Evolutionary conservation across 2,113 vertebrate genomes (phyloP).

Genomic region (Cynopterus brachyotis): DNA sequence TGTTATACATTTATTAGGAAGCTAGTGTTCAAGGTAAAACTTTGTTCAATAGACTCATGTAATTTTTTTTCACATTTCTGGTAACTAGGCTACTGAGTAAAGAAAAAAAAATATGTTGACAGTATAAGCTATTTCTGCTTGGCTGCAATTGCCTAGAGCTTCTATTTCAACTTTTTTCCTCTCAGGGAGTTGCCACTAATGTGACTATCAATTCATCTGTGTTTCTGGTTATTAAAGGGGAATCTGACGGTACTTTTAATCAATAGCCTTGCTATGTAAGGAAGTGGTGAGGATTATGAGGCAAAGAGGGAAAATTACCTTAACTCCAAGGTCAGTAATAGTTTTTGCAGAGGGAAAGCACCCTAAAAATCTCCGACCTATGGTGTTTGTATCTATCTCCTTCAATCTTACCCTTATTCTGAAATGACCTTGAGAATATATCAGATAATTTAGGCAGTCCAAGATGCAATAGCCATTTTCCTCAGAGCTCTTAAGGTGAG

Average conservation of each 20-base stretch:
- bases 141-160: neutral
- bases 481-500: neutral
- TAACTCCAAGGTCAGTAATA: neutral
- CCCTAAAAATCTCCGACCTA: neutral
- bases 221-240: neutral
- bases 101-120: neutral
- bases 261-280: neutral
- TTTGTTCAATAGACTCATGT: neutral
- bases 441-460: neutral
- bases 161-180: neutral
- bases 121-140: neutral
- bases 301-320: neutral
- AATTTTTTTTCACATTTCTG: neutral
- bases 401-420: slow-evolving; percentile 29
- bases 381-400: neutral
- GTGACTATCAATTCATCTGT: slow-evolving; percentile 9
- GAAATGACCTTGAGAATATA: neutral
- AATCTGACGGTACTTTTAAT: neutral
- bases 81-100: neutral
- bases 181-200: neutral
- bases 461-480: neutral
- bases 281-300: too few species aligned
- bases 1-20: neutral
- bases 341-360: neutral
- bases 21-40: neutral